phyloP scores from a whole-genome alignment of 2,888 invertebrate species.

The Theodoxus fluviatilis region DNA sequence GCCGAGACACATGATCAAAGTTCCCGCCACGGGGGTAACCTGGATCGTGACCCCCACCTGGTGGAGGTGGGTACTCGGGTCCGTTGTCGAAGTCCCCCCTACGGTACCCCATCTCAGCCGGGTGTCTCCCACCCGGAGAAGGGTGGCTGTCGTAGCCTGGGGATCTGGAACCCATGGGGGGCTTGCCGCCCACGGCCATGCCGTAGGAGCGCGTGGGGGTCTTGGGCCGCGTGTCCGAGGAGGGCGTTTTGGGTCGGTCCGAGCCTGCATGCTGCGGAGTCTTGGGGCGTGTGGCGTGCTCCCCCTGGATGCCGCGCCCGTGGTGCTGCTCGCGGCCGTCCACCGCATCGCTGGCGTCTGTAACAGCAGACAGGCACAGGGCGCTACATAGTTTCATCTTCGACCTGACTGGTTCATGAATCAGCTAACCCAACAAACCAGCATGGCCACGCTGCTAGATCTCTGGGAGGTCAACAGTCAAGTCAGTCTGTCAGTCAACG shows the following conservation, averaged over 20 bases:
- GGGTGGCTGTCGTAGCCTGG: slow-evolving; percentile 36
- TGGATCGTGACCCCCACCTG: slow-evolving; percentile 35
- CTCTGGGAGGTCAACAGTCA: too few species aligned
- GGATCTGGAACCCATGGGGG: slow-evolving; percentile 35
- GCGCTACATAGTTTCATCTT: slow-evolving; percentile 30
- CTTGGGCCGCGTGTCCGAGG: slow-evolving; percentile 45
- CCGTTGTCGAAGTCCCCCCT: too few species aligned
- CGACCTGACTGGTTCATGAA: neutral
- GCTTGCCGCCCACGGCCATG: slow-evolving; percentile 36
- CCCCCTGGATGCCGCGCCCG: too few species aligned
- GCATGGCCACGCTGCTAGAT: too few species aligned
- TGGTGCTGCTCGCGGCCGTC: too few species aligned
- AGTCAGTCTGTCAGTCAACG: too few species aligned
- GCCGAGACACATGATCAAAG: slow-evolving; percentile 37
- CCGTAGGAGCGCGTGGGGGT: slow-evolving; percentile 47
- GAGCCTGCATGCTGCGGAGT: slow-evolving; percentile 31
- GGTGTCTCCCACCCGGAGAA: too few species aligned
- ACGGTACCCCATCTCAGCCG: too few species aligned
- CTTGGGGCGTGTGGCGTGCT: slow-evolving; percentile 26
- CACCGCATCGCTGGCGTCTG: too few species aligned
- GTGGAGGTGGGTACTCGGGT: too few species aligned
- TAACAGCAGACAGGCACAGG: slow-evolving; percentile 30
- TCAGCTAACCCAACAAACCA: slow-evolving; percentile 1
- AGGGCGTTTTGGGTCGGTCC: slow-evolving; percentile 42
- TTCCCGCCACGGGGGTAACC: slow-evolving; percentile 42